phyloP scores from a whole-genome alignment of 2,113 vertebrate genomes.

The Ramphastos sulfuratus region DNA sequence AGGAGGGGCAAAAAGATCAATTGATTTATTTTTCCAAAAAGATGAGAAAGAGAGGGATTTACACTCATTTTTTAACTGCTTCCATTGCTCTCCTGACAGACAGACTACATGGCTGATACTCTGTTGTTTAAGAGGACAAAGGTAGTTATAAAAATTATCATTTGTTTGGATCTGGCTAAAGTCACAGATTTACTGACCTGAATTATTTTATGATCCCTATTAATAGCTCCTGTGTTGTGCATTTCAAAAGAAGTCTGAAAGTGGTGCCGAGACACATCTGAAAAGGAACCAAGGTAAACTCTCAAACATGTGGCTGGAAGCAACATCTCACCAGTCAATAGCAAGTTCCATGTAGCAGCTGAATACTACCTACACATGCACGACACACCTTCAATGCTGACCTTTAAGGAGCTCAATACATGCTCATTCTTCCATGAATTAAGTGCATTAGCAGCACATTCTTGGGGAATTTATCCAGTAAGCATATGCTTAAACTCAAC shows the following conservation, averaged over 20 bases:
- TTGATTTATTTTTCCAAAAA: not conserved
- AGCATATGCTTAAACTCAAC: not conserved
- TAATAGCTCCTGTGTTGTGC: not conserved
- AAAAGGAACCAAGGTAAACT: not conserved
- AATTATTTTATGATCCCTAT: not conserved
- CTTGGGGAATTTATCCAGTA: not conserved
- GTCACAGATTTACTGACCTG: not conserved
- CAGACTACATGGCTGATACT: not conserved
- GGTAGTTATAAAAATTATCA: not conserved
- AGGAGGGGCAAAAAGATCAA: not conserved
- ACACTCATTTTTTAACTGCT: not conserved
- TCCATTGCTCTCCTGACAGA: not conserved
- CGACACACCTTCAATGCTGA: not conserved
- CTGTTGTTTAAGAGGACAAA: not conserved
- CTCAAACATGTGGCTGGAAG: not conserved
- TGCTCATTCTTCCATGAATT: not conserved
- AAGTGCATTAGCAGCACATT: slow-evolving; percentile 4
- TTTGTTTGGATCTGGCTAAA: not conserved
- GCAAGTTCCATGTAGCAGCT: not conserved
- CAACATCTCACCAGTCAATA: not conserved
- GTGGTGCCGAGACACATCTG: not conserved
- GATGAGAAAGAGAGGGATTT: not conserved
- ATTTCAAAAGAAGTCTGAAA: not conserved
- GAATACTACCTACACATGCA: not conserved
- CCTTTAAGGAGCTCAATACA: not conserved